phyloP scores from a whole-genome alignment of 2,888 invertebrate species.

The Drosophila atripex region DNA sequence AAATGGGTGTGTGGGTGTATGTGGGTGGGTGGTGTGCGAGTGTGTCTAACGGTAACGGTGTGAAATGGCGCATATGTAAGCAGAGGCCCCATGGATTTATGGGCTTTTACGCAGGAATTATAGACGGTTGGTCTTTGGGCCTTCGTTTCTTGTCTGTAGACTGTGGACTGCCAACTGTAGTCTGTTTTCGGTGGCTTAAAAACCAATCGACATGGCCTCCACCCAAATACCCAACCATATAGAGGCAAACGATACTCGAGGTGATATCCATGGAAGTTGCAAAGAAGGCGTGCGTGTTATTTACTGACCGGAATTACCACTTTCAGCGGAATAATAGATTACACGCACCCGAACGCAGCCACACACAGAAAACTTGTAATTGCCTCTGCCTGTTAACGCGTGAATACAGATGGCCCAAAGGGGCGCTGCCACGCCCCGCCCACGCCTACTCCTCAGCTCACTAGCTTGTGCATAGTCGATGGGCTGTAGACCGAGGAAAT shows the following conservation, averaged over 20 bases:
- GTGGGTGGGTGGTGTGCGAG: constrained; percentile 30
- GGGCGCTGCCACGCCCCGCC: constrained; percentile 14
- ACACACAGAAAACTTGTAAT: constrained; percentile 69
- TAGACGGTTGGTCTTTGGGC: constrained; percentile 69
- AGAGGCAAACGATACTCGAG: background rate
- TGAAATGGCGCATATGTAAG: constrained; percentile 79
- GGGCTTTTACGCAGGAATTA: constrained; percentile 77
- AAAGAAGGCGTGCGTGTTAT: constrained; percentile 63
- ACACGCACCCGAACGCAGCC: constrained; percentile 50
- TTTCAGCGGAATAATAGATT: constrained; percentile 79
- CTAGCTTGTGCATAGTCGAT: constrained; percentile 66
- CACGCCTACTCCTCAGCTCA: constrained; percentile 1
- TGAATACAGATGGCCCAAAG: constrained; percentile 30
- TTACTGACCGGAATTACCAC: constrained; percentile 79
- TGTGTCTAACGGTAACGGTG: constrained; percentile 69
- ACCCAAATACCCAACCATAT: background rate
- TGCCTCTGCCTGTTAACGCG: constrained; percentile 68
- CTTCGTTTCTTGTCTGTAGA: constrained; percentile 57
- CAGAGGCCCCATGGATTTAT: constrained; percentile 70
- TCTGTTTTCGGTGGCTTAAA: constrained; percentile 70
- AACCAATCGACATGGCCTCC: constrained; percentile 62
- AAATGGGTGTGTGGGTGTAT: constrained; percentile 21
- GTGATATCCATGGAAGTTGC: constrained; percentile 31
- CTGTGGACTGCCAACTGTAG: constrained; percentile 23
- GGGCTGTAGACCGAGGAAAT: constrained; percentile 43